phyloP scores from a whole-genome alignment of 2,888 invertebrate genomes.

The Meganola albula region DNA sequence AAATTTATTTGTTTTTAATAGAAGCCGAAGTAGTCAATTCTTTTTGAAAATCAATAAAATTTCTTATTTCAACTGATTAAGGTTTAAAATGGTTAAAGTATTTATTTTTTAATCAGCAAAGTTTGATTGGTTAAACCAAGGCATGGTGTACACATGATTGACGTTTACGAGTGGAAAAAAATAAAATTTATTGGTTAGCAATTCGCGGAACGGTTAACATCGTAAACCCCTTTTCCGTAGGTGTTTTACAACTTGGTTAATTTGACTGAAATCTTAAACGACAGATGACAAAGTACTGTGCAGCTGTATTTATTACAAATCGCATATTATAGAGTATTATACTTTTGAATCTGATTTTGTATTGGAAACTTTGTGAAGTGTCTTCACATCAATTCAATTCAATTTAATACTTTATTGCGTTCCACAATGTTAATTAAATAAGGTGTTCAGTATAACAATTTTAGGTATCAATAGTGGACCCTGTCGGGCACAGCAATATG shows the following conservation, averaged over 20 bases:
- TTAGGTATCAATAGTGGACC: too few species aligned
- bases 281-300: constrained; percentile 31
- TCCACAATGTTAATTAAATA: too few species aligned
- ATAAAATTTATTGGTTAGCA: constrained; percentile 57
- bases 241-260: constrained; percentile 42
- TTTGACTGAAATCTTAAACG: constrained; percentile 29
- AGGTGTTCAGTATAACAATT: too few species aligned
- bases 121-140: constrained; percentile 22
- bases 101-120: constrained; percentile 1
- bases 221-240: constrained; percentile 43
- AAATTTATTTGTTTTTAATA: neutral
- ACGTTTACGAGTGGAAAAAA: constrained; percentile 53
- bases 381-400: too few species aligned
- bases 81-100: too few species aligned
- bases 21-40: neutral
- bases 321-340: too few species aligned
- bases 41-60: neutral
- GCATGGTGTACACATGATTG: constrained; percentile 50
- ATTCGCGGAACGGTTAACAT: constrained; percentile 67
- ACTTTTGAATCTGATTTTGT: constrained; percentile 21
- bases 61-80: constrained; percentile 12
- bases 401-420: too few species aligned
- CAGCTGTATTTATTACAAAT: neutral
- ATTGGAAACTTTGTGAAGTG: too few species aligned
- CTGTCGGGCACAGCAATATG: too few species aligned